A percentile compares a stretch with the other conserved stretches of the same genome.
Conservation (phyloP, 2,113 vertebrate genomes). For the Silurus glanis region DNA sequence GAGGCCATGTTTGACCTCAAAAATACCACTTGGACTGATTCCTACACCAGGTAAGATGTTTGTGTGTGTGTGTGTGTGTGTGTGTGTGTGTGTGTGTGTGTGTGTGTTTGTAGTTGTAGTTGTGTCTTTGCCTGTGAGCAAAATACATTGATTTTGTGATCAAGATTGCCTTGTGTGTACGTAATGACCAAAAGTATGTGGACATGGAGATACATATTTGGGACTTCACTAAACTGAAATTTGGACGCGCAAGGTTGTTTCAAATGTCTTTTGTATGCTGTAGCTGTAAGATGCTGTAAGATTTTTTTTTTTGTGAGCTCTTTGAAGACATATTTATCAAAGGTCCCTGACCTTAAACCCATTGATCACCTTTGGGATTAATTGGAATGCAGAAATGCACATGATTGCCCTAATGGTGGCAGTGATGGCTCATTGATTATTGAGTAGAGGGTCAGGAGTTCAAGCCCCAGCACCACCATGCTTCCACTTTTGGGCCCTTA, state of each 20-base stretch:
- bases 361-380: not conserved
- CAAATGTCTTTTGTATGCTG: not conserved
- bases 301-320: not conserved
- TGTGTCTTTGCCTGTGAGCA: not conserved
- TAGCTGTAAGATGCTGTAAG: no score
- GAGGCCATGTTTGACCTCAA: constrained; percentile 74
- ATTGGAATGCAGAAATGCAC: not conserved
- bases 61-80: constrained; percentile 23
- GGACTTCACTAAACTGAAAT: not conserved
- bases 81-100: constrained; percentile 18
- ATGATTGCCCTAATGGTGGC: not conserved
- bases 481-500: not conserved
- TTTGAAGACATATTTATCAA: not conserved
- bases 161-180: not conserved
- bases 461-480: not conserved
- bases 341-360: not conserved
- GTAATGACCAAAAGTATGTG: not conserved
- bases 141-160: not conserved
- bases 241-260: not conserved
- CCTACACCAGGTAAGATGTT: constrained; percentile 72
- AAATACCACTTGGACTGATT: constrained; percentile 78
- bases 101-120: no score
- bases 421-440: not conserved
- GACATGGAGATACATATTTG: not conserved
- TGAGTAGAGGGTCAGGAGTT: not conserved